Evolutionary conservation across 2,797 vertebrate genomes (phyloP), one percentile per base, ranked within the genome.

Genomic region (Cuniculus paca): DNA sequence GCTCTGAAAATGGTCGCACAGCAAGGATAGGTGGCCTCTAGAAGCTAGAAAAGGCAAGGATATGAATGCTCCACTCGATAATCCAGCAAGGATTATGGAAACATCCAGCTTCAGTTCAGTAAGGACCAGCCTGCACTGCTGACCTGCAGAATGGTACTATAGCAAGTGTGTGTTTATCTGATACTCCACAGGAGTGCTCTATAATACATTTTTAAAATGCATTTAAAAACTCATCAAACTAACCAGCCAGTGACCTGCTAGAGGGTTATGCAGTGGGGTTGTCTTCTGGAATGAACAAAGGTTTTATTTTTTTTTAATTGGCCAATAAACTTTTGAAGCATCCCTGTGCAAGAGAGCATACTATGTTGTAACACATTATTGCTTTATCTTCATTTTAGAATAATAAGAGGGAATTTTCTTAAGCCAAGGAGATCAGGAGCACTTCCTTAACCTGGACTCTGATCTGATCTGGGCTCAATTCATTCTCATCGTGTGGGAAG

Each of bases 381-480:
- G 52, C 52, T 80, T 82, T 77, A 87, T 65, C 90, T 94, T 45
- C 1, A 5, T 86, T 80, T 89, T 45, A 92, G 86, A 95, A 90
- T 14, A 88, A 81, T 2, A 79, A 7, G n/a, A 85, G 84, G 61
- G 56, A 24, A 89, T 87, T 91, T 84, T 77, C 63, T 9, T 52
- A 72, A 92, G 26, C 63, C 19, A 2, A 31, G 52, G 88, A 83
- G 70, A 84, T 34, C 48, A 52, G 19, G 54, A 39, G 24, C 24
- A 42, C 88, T 77, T 96, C 86, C 79, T 75, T 24, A 79, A 52
- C 31, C 61, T 60, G 4, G 19, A 63, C 16, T 31, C 79, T 68
- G 74, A 56, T 95, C 86, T 90, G 89, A 95, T 89, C 22, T 92
- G 78, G 79, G 45, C 14, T 45, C 45, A 52, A 75, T 68, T 88